phyloP scores from a whole-genome alignment of 2,888 invertebrate species.

The Cataglyphis livida region DNA sequence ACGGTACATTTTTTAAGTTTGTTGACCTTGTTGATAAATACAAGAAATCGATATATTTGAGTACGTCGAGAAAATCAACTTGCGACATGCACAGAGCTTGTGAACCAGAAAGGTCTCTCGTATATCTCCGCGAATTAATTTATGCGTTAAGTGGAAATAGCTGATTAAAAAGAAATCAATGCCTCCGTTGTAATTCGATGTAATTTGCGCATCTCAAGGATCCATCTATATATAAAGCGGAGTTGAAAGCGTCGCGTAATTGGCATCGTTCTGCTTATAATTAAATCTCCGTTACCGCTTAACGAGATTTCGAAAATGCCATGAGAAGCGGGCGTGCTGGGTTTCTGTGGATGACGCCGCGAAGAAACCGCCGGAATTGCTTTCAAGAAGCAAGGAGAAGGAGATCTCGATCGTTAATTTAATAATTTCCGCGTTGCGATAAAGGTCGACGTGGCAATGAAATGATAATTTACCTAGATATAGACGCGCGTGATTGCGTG shows the following conservation, averaged over 20 bases:
- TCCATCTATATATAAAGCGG: conserved; percentile 4
- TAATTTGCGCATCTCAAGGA: background rate
- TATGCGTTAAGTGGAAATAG: background rate
- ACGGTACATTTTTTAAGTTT: background rate
- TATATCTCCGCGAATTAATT: conserved; percentile 6
- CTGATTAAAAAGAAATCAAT: conserved; percentile 11
- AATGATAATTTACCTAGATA: conserved; percentile 62
- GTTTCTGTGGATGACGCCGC: conserved; percentile 36
- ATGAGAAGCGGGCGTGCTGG: conserved; percentile 3
- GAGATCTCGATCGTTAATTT: conserved; percentile 74
- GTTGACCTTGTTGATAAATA: conserved; percentile 5
- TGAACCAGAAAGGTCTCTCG: background rate
- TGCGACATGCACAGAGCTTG: background rate
- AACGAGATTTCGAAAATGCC: conserved; percentile 51
- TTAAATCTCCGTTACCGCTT: conserved; percentile 44
- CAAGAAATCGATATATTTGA: background rate
- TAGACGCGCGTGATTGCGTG: background rate
- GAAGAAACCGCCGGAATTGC: conserved; percentile 25
- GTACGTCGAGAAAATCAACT: background rate
- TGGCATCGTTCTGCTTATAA: conserved; percentile 35
- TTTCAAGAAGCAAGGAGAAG: background rate
- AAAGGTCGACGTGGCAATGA: conserved; percentile 57
- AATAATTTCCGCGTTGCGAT: conserved; percentile 66
- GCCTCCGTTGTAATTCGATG: background rate
- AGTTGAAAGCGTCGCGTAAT: conserved; percentile 26